Evolutionary conservation across 2,797 vertebrate genomes (phyloP), one percentile per base, ranked within the genome.

Genomic region (Neostethus bicornis): DNA sequence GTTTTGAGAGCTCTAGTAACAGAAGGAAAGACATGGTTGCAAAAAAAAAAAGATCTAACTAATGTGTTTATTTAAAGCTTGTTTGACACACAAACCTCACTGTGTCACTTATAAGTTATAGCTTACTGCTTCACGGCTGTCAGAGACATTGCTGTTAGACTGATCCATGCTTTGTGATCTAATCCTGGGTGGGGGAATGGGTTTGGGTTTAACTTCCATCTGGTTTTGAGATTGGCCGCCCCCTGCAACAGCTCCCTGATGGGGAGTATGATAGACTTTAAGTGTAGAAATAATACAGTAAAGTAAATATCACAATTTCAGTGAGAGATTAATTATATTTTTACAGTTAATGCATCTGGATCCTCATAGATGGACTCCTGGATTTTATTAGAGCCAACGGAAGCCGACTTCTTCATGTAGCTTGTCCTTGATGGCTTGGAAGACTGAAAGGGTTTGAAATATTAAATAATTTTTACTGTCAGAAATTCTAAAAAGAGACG

Each of bases 101-200:
- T 31, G 23, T 19, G 6, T 12, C 38, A 42, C 29, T 28, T 7
- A 6, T 13, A 2, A 14, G 31, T 34, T 14, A 46, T n/a, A 11
- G 34, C 76, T 50, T 20, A 84, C 81, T 29, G 0, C 14, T 20
- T 8, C 31, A 25, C 5, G 24, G 13, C 29, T 21, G 10, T 54
- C 21, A 7, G 1, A 25, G 8, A 9, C 6, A 48, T 17, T 31
- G 21, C 1, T 19, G 24, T 7, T 26, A 3, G 6, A 3, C 9
- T 41, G 23, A 2, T 9, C 1, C 21, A 35, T 53, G 20, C 16
- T 34, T 50, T 32, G 4, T 11, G 13, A 0, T 71, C 44, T 77
- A 2, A 51, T 39, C 53, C 76, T 70, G 29, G 77, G 81, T 1
- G 1, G 54, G 60, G 83, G 79, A 4, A 58, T 45, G 6, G 80